Conservation (phyloP, 2,113 vertebrate genomes). For the Sus scrofa region T2T-Sscrofa CM000824.6:136054001-136054500, state of each 20-base stretch:
- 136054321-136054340: slow-evolving; percentile 52
- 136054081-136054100: neutral
- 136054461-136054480: neutral
- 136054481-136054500: neutral
- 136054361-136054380: slow-evolving; percentile 39
- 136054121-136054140: slow-evolving; percentile 36
- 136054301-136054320: slow-evolving; percentile 66
- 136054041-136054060: neutral
- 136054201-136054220: slow-evolving; percentile 47
- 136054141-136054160: slow-evolving; percentile 9
- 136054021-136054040: neutral
- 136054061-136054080: neutral
- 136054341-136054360: slow-evolving; percentile 58
- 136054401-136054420: neutral
- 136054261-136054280: slow-evolving; percentile 58
- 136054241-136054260: slow-evolving; percentile 62
- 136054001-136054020: neutral
- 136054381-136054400: slow-evolving; percentile 19
- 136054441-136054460: neutral
- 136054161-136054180: neutral
- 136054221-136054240: slow-evolving; percentile 57
- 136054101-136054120: neutral
- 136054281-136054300: slow-evolving; percentile 73
- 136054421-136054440: neutral
- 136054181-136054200: neutral